These are phyloP conservation scores for Oncorhynchus clarkii DNA, from an alignment of 2,113 vertebrate species.

Conservation along the genomic window DNA sequence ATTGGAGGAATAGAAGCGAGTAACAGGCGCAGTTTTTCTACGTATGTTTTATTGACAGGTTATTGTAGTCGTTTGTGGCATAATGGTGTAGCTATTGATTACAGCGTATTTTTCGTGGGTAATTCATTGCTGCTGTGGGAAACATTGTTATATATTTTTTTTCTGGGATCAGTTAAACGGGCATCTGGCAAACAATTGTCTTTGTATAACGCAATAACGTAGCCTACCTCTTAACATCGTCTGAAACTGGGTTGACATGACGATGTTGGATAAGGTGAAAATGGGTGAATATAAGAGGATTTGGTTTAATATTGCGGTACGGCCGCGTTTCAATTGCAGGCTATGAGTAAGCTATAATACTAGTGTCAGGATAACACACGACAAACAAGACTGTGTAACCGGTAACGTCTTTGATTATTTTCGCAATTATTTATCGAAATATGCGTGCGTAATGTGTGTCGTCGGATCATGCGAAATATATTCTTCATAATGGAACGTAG, in stretches of 20 bases:
- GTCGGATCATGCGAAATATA: slow-evolving; percentile 6
- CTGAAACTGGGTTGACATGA: slow-evolving; percentile 53
- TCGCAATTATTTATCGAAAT: background rate
- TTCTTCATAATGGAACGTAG: background rate
- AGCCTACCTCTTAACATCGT: slow-evolving; percentile 37
- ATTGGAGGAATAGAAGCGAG: slow-evolving; percentile 46
- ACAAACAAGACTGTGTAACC: slow-evolving; percentile 12
- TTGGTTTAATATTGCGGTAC: slow-evolving; percentile 59
- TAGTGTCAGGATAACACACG: slow-evolving; percentile 54
- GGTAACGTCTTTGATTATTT: background rate
- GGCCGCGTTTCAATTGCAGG: slow-evolving; percentile 50
- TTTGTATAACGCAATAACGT: slow-evolving; percentile 39
- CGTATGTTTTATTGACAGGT: slow-evolving; percentile 34
- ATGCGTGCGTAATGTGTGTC: slow-evolving; percentile 23
- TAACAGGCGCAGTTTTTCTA: slow-evolving; percentile 40
- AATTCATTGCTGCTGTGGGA: slow-evolving; percentile 51
- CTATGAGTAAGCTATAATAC: slow-evolving; percentile 42
- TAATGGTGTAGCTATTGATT: slow-evolving; percentile 58
- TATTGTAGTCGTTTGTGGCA: slow-evolving; percentile 47
- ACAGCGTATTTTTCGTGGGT: slow-evolving; percentile 47
- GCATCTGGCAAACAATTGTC: slow-evolving; percentile 25
- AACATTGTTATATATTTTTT: slow-evolving; percentile 22
- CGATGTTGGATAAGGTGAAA: slow-evolving; percentile 43
- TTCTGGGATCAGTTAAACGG: slow-evolving; percentile 9
- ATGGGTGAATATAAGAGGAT: slow-evolving; percentile 44